Base-by-base conservation (phyloP, 2,888 invertebrate species). In the Neria commutata region DNA sequence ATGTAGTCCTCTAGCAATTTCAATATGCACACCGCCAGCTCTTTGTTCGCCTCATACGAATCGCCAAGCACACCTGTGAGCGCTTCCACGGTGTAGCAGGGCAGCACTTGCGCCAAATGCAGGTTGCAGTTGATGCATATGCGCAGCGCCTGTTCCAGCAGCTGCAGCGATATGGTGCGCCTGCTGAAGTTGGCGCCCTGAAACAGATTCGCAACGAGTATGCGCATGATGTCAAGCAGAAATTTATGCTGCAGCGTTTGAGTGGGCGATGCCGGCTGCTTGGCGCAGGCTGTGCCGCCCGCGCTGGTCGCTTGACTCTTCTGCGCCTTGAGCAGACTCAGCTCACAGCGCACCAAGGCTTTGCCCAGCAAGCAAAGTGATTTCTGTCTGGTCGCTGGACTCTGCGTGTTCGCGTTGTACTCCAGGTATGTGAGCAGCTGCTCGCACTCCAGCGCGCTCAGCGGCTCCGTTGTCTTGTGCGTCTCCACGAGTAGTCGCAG, bases 31-130 rank as follows among this genome's bases (percentile, higher is more conserved):
- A 88, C 81, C 0, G 89, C 88, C 55, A 89, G 76, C 1, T 83
- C 83, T 75, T 94, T 92, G 75, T 92, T 94, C 8, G 83, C 83
- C 75, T 94, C 94, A 69, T 91, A 94, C 10, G 89, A 87, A 74
- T 94, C 94, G 24, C 85, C 83, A n/a, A 92, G 74, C 54, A 85
- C 85, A 1, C 82, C 68, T 33, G 87, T 77, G 17, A 82, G 42
- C 2, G 61, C 65, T 2, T 54, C 2, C 5, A 69, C 25, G 1
- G 68, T 60, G 29, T 68, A 57, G 16, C 61, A 17, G 1, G 76
- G 76, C 58, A 77, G 25, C 3, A 84, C 82, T 3, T 37, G 40
- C n/a, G 64, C 23, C 0, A 54, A 51, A 5, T 72, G 78, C 83
- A 84, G 84, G 34, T 84, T 83, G 67, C 34, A 75, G 70, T 67